Conservation (phyloP, 2,888 invertebrate species). For the Lasioglossum villosulum region DNA sequence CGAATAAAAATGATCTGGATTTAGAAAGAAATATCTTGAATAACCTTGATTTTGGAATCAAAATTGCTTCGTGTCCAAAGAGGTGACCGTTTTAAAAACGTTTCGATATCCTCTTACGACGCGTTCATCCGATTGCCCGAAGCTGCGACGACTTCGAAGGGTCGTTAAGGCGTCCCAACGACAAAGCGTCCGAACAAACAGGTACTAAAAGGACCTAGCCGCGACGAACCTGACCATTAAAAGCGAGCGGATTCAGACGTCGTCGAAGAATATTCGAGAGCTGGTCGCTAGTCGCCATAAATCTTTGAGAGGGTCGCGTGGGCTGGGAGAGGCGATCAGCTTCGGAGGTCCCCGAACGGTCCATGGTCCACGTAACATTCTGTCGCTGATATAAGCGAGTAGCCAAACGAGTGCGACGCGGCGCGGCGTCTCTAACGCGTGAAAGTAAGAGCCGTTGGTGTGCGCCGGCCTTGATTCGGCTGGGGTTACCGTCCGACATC, state of each 20-base stretch:
- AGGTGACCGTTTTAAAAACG: neutral
- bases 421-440: conserved; percentile 72
- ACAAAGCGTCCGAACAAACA: neutral
- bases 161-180: neutral
- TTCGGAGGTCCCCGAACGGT: conserved; percentile 10
- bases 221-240: neutral
- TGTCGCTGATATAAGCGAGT: conserved; percentile 43
- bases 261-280: neutral
- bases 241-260: neutral
- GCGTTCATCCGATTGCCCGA: neutral
- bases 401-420: conserved; percentile 32
- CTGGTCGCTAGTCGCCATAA: neutral
- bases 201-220: neutral
- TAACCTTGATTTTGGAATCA: no score
- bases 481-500: conserved; percentile 82
- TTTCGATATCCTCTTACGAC: neutral
- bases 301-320: neutral
- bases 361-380: conserved; percentile 31
- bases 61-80: no score
- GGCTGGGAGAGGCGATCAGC: neutral
- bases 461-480: conserved; percentile 81
- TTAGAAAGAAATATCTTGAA: no score
- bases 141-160: neutral
- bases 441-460: conserved; percentile 80
- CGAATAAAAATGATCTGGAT: no score